Conservation (phyloP, 2,888 invertebrate genomes). For the Acleris cristana region DNA sequence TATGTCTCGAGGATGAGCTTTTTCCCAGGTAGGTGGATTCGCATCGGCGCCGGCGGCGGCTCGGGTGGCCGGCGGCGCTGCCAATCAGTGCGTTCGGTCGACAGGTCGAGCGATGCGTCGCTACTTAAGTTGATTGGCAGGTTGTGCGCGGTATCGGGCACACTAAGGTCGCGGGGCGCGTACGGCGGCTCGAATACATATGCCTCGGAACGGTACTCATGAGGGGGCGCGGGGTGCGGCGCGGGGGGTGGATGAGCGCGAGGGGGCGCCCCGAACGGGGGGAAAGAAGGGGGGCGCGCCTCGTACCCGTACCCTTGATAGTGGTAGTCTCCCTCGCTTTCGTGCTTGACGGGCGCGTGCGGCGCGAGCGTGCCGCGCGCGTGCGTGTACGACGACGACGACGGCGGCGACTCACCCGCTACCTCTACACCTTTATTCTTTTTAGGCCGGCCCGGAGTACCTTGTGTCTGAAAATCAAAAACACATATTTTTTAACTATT, state of each 20-base stretch:
- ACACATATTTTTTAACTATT: too few relatives aligned
- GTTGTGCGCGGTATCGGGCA: conserved; percentile 66
- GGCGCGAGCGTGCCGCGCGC: conserved; percentile 51
- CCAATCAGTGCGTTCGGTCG: conserved; percentile 71
- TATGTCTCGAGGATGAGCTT: conserved; percentile 79
- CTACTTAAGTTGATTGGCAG: conserved; percentile 79
- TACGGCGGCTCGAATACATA: conserved; percentile 63
- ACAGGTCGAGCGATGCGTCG: conserved; percentile 75
- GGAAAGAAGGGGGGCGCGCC: conserved; percentile 49
- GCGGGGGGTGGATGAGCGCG: conserved; percentile 48
- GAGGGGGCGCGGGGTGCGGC: conserved; percentile 51
- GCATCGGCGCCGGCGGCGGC: conserved; percentile 56
- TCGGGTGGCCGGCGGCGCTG: conserved; percentile 71
- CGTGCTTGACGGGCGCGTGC: conserved; percentile 65
- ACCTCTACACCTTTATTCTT: conserved; percentile 71
- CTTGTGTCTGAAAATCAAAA: conserved; percentile 58
- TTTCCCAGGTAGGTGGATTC: conserved; percentile 75
- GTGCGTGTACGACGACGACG: conserved; percentile 59
- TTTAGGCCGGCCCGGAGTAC: conserved; percentile 74
- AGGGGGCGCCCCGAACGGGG: conserved; percentile 50
- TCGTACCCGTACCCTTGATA: conserved; percentile 61
- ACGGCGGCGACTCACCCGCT: conserved; percentile 64
- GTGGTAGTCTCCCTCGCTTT: conserved; percentile 59
- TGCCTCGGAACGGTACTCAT: conserved; percentile 70
- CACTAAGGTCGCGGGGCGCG: conserved; percentile 63